phyloP scores from a whole-genome alignment of 2,888 invertebrate species.

The Andricus quercusramuli region DNA sequence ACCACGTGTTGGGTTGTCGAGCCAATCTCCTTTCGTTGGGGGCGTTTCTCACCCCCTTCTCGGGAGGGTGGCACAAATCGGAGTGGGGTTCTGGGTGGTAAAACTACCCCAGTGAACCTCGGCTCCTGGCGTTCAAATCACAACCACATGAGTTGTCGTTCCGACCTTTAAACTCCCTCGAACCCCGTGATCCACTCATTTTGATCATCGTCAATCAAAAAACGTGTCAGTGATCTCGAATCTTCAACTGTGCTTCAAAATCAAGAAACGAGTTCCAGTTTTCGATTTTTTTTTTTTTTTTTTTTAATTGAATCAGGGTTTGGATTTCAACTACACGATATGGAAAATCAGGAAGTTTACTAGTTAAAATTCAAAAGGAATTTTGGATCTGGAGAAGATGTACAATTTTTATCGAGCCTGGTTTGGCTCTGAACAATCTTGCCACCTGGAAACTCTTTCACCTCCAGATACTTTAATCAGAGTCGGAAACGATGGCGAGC shows the following conservation, averaged over 20 bases:
- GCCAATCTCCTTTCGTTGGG: conserved; percentile 68
- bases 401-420: conserved; percentile 79
- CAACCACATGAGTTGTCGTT: conserved; percentile 63
- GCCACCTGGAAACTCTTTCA: conserved; percentile 71
- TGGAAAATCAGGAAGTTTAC: neutral
- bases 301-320: no score
- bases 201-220: neutral
- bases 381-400: conserved; percentile 62
- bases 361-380: neutral
- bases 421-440: conserved; percentile 72
- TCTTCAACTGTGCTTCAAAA: neutral
- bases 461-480: conserved; percentile 84
- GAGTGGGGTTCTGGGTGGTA: conserved; percentile 52
- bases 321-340: no score
- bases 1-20: conserved; percentile 61
- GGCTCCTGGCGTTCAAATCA: conserved; percentile 77
- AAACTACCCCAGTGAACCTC: conserved; percentile 52
- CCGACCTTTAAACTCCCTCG: conserved; percentile 43
- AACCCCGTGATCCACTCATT: neutral
- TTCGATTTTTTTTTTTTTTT: neutral
- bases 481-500: conserved; percentile 82
- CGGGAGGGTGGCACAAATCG: conserved; percentile 46
- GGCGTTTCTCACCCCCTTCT: conserved; percentile 70
- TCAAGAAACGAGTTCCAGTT: neutral
- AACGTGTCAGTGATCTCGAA: neutral